Evolutionary conservation across 2,797 vertebrate genomes (phyloP).

Genomic region (Myripristis jacobus): DNA sequence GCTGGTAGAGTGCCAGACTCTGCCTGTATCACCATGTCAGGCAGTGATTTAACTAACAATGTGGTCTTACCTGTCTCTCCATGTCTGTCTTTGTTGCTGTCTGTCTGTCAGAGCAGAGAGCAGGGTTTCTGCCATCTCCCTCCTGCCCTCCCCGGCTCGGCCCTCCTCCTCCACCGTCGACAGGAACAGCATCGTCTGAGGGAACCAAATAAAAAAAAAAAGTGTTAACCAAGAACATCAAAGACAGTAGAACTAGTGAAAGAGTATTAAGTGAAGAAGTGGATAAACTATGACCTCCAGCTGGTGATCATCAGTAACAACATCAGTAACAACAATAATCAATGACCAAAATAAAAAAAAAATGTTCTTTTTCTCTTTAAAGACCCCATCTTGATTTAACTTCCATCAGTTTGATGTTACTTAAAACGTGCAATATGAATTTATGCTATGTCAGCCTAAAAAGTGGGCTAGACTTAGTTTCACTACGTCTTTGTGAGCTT

Average conservation of each 20-base stretch:
- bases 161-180: conserved; percentile 86
- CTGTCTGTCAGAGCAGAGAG: conserved; percentile 86
- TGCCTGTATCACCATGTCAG: too few species aligned
- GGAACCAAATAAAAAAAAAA: conserved; percentile 71
- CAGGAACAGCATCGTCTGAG: conserved; percentile 92
- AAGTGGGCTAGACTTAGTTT: background rate
- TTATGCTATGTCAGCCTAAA: background rate
- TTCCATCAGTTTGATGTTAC: background rate
- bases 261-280: background rate
- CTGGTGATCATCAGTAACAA: too few species aligned
- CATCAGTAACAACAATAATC: too few species aligned
- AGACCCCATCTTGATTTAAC: background rate
- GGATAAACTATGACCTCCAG: too few species aligned
- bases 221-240: conserved; percentile 1
- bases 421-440: background rate
- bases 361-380: background rate
- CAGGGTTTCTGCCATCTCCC: conserved; percentile 86
- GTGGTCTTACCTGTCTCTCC: conserved; percentile 90
- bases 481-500: conserved; percentile 2
- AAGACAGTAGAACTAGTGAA: conserved; percentile 4
- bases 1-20: conserved; percentile 13
- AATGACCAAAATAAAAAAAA: background rate
- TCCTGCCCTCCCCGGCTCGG: conserved; percentile 82
- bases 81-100: conserved; percentile 91
- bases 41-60: too few species aligned